Percentiles rank a stretch among this genome's conserved stretches.
These are phyloP conservation scores for Bibio marci DNA, from an alignment of 2,888 invertebrate genomes.

Conservation along the genomic window DNA sequence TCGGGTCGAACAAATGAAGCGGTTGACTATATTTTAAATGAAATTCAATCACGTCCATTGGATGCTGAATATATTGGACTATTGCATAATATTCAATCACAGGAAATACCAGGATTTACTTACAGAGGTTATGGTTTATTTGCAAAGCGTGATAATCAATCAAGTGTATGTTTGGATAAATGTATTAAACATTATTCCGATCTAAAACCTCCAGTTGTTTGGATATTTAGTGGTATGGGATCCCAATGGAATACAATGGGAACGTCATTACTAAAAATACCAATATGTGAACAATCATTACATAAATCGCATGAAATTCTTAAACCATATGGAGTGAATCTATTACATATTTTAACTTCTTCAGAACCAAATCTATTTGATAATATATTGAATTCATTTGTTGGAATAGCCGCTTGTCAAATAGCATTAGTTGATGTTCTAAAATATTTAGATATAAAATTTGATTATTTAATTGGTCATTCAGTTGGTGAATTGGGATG, in stretches of 20 bases:
- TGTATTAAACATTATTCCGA: conserved; percentile 39
- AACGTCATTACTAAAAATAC: conserved; percentile 50
- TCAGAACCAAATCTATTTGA: conserved; percentile 41
- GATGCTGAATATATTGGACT: conserved; percentile 44
- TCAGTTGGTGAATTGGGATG: conserved; percentile 91
- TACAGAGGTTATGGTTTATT: conserved; percentile 57
- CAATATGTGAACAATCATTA: conserved; percentile 57
- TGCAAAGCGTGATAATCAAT: conserved; percentile 14
- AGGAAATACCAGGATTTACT: conserved; percentile 44
- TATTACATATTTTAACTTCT: conserved; percentile 44
- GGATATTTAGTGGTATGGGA: conserved; percentile 84
- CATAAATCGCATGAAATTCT: conserved; percentile 38
- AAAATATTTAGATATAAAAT: conserved; percentile 37
- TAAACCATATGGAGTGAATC: conserved; percentile 40
- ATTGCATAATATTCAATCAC: conserved; percentile 39
- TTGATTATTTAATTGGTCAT: conserved; percentile 70
- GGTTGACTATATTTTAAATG: conserved; percentile 43
- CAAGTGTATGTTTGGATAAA: neutral
- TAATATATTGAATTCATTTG: conserved; percentile 50
- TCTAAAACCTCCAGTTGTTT: conserved; percentile 58
- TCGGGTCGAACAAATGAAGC: conserved; percentile 70
- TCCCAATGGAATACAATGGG: conserved; percentile 82
- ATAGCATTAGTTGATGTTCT: conserved; percentile 47
- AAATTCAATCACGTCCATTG: conserved; percentile 39
- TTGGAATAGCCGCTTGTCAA: conserved; percentile 52